Conservation (phyloP, 2,888 invertebrate species). For the Troglohyphantes excavatus region DNA sequence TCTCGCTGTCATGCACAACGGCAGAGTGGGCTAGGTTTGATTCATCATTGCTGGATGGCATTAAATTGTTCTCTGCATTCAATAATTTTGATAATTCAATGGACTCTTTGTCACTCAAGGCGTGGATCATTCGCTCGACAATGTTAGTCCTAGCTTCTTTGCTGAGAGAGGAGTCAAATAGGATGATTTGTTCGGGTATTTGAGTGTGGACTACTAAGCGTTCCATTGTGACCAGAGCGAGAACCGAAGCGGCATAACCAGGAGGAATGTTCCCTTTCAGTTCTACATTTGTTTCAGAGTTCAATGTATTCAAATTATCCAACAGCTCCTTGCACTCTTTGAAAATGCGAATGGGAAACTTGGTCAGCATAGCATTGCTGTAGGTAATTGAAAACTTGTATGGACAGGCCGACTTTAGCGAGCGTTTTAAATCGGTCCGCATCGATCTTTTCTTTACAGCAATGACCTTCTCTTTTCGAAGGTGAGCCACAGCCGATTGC, state of each 20-base stretch:
- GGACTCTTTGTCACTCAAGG: slow-evolving; percentile 54
- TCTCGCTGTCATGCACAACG: neutral
- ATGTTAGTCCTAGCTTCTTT: slow-evolving; percentile 39
- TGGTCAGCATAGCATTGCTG: slow-evolving; percentile 53
- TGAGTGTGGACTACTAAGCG: slow-evolving; percentile 35
- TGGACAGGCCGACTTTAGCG: slow-evolving; percentile 84
- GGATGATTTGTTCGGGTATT: slow-evolving; percentile 71
- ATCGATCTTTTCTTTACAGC: slow-evolving; percentile 84
- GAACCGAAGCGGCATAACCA: slow-evolving; percentile 65
- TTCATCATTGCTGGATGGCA: slow-evolving; percentile 4
- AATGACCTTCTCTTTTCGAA: slow-evolving; percentile 86
- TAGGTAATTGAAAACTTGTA: slow-evolving; percentile 81
- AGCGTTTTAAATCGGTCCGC: slow-evolving; percentile 83
- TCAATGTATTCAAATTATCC: neutral
- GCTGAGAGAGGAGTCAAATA: slow-evolving; percentile 65
- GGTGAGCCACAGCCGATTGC: slow-evolving; percentile 85
- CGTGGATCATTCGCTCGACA: slow-evolving; percentile 52
- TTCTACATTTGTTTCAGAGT: slow-evolving; percentile 16
- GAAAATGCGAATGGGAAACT: slow-evolving; percentile 56
- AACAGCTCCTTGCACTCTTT: slow-evolving; percentile 51
- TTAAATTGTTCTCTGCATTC: neutral
- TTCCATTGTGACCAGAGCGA: slow-evolving; percentile 34
- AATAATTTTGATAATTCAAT: slow-evolving; percentile 45
- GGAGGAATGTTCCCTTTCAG: slow-evolving; percentile 54
- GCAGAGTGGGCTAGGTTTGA: neutral